Base-by-base conservation (phyloP, 2,113 vertebrate species). In the Oplegnathus fasciatus region DNA sequence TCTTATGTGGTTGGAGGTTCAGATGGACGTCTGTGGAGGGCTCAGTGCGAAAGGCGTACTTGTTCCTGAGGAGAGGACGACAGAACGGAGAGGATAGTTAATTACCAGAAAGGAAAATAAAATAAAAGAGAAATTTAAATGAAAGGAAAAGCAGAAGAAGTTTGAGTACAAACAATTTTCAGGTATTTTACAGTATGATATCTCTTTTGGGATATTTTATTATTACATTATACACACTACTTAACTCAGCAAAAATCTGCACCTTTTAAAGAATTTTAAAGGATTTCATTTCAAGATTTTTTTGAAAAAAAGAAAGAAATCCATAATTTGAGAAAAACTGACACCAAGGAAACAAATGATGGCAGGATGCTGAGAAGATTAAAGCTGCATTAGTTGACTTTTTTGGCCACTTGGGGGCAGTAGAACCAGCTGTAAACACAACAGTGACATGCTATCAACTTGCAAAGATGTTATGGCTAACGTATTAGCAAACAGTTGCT, bases 31-130 rank as follows among this genome's bases (percentile, higher is more conserved):
- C 73, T n/a, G 69, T 92, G 81, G 78, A 92, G 3, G 86, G 89
- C 14, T 94, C 72, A 1, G 86, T 82, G 52, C 86, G 87, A 67
- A 92, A 91, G 7, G 91, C 88, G 44, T 88, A 95, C 24, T 93
- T 96, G 42, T 75, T 90, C 76, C 94, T 94, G 88, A 54, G 67
- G 52, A 42, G 61, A 37, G 62, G 18, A 44, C 58, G 48, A 55
- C 22, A 40, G 50, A 52, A 30, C 42, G 7, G 10, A 60, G 44
- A n/a, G 7, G 8, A 75, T 2, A 48, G 0, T 32, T 62, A 9
- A 6, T 61, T 32, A 20, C 14, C 9, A 61, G 15, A 61, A 46
- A 46, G n/a, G n/a, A n/a, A n/a, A n/a, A 15, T 46, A 1, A 5
- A 48, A 48, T 48, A 17, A 48, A 18, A 17, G 15, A 4, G 8